Evolutionary conservation across 2,797 vertebrate genomes (phyloP).

Genomic region (Protosalanx chinensis): DNA sequence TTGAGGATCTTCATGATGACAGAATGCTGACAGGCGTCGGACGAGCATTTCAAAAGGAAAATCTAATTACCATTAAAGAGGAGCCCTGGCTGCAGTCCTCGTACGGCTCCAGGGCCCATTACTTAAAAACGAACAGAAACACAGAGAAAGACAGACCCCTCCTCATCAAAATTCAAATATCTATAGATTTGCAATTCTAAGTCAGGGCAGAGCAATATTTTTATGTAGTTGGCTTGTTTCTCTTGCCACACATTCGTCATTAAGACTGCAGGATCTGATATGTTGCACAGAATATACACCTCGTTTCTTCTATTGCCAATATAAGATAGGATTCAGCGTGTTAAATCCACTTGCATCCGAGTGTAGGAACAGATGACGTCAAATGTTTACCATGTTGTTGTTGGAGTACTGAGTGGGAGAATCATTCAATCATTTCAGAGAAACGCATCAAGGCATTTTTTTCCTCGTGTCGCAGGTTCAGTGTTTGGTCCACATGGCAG

Average conservation of each 20-base stretch:
- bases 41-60: slow-evolving; percentile 59
- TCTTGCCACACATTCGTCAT: slow-evolving; percentile 30
- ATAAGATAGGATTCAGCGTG: not conserved
- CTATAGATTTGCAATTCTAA: slow-evolving; percentile 35
- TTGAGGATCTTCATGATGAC: slow-evolving; percentile 54
- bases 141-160: slow-evolving; percentile 33
- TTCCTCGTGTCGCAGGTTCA: slow-evolving; percentile 51
- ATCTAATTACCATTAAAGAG: slow-evolving; percentile 66
- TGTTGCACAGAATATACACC: not conserved
- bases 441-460: too few relatives aligned
- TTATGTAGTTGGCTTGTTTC: slow-evolving; percentile 16
- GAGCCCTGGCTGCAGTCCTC: slow-evolving; percentile 41
- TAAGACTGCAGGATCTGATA: slow-evolving; percentile 32
- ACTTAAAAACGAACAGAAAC: slow-evolving; percentile 56
- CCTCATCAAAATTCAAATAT: slow-evolving; percentile 33
- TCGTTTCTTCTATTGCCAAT: not conserved
- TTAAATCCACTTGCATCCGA: too few relatives aligned
- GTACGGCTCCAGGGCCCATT: slow-evolving; percentile 59
- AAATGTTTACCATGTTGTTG: too few relatives aligned
- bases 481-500: slow-evolving; percentile 61
- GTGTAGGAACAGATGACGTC: too few relatives aligned
- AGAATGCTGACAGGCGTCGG: slow-evolving; percentile 61
- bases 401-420: too few relatives aligned
- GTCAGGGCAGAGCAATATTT: slow-evolving; percentile 20
- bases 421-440: too few relatives aligned